Percentiles rank a stretch among this genome's conserved stretches.
phyloP scores from a whole-genome alignment of 2,113 vertebrate genomes.

The Ardeotis arabs region DNA sequence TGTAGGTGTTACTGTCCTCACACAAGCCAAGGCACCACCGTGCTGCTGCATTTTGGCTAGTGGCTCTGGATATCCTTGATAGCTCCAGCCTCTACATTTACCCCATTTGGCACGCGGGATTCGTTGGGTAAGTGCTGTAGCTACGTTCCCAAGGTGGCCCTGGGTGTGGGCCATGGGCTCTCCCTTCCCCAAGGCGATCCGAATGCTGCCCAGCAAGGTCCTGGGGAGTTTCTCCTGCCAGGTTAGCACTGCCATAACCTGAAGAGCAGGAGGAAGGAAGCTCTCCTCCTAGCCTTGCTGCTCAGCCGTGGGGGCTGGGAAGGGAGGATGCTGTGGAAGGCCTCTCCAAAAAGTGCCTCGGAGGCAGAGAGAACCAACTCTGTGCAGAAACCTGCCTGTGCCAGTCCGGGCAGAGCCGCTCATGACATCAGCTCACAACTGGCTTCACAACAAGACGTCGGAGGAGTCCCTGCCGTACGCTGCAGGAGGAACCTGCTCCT shows the following conservation, averaged over 20 bases:
- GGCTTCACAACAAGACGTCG: neutral
- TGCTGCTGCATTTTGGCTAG: neutral
- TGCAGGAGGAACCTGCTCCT: rapidly evolving
- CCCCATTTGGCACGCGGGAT: neutral
- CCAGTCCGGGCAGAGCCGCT: neutral
- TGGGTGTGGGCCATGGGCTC: neutral
- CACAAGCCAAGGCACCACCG: neutral
- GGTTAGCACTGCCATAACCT: neutral
- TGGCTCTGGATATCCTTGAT: neutral
- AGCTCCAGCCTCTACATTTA: neutral
- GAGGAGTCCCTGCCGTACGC: neutral
- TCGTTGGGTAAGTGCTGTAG: neutral
- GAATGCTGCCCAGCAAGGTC: neutral
- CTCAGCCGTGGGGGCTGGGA: neutral
- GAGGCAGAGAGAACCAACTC: slow-evolving; percentile 23
- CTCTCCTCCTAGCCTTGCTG: neutral
- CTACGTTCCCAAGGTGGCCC: neutral
- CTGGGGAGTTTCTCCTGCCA: neutral
- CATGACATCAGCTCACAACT: slow-evolving; percentile 48
- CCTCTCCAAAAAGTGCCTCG: neutral
- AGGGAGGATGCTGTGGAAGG: slow-evolving; percentile 10
- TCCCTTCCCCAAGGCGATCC: neutral
- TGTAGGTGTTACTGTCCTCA: neutral
- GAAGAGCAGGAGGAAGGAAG: neutral
- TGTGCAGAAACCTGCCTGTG: slow-evolving; percentile 24